Evolutionary conservation across 2,113 vertebrate species (phyloP).

Genomic region (Columba livia): DNA sequence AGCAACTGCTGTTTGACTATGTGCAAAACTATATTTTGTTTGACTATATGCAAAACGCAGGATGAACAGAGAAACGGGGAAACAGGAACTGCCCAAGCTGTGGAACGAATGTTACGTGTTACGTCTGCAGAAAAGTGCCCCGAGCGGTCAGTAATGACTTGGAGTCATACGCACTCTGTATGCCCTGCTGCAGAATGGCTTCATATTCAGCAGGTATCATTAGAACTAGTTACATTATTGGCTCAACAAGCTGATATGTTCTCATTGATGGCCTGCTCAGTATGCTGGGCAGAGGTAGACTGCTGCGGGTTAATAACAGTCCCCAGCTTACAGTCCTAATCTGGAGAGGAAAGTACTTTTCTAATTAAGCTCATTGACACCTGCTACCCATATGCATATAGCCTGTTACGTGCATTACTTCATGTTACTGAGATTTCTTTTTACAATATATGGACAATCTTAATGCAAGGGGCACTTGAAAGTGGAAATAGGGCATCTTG

Average conservation of each 20-base stretch:
- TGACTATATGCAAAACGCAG: not conserved
- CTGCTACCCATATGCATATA: not conserved
- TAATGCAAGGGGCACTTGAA: not conserved
- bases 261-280: not conserved
- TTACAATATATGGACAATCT: accelerated
- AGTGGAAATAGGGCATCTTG: not conserved
- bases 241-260: not conserved
- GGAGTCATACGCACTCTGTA: accelerated
- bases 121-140: not conserved
- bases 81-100: not conserved
- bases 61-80: not conserved
- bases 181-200: not conserved
- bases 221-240: not conserved
- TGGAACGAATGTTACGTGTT: accelerated
- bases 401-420: accelerated
- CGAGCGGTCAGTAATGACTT: accelerated
- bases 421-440: accelerated
- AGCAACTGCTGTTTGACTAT: accelerated
- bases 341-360: not conserved
- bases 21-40: not conserved
- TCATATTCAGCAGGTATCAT: not conserved
- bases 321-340: not conserved
- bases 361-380: too few species aligned
- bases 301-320: not conserved
- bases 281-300: not conserved